A percentile compares a stretch with the other conserved stretches of the same genome.
Conservation (phyloP, 92 coral and sea anemone species). For the Palythoa grandis region DNA sequence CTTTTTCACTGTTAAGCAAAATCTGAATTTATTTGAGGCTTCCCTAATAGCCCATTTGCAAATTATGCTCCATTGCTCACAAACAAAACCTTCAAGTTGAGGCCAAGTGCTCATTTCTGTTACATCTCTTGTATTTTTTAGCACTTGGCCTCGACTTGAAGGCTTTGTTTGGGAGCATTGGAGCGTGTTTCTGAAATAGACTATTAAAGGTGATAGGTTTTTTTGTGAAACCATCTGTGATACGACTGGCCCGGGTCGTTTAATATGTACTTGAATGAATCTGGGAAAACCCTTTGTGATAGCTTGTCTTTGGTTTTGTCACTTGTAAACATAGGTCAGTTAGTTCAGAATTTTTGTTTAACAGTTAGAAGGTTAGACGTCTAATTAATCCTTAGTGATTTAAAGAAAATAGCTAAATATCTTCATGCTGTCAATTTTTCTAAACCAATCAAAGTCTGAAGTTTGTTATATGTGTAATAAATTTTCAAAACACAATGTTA, state of each 20-base stretch:
- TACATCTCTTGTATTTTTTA: no score
- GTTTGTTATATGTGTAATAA: no score
- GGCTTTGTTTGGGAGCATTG: no score
- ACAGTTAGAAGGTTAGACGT: not conserved
- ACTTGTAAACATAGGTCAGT: not conserved
- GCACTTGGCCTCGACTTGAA: no score
- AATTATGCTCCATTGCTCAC: no score
- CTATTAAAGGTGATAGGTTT: not conserved
- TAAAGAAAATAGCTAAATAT: not conserved
- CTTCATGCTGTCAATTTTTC: not conserved
- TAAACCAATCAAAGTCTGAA: not conserved
- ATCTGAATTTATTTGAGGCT: not conserved
- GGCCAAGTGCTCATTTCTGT: no score
- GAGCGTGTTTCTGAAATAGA: no score
- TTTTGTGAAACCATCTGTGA: not conserved
- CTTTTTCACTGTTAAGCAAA: not conserved
- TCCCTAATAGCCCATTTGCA: no score
- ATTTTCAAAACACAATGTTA: not conserved
- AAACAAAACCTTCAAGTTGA: no score
- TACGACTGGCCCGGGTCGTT: not conserved
- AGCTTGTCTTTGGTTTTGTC: not conserved
- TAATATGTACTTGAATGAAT: not conserved
- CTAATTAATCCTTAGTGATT: not conserved
- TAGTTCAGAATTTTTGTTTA: not conserved
- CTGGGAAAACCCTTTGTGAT: conserved; percentile 23